A percentile compares a stretch with the other conserved stretches of the same genome.
Conservation (phyloP, 2,113 vertebrate genomes). For the Ictidomys tridecemlineatus region DNA sequence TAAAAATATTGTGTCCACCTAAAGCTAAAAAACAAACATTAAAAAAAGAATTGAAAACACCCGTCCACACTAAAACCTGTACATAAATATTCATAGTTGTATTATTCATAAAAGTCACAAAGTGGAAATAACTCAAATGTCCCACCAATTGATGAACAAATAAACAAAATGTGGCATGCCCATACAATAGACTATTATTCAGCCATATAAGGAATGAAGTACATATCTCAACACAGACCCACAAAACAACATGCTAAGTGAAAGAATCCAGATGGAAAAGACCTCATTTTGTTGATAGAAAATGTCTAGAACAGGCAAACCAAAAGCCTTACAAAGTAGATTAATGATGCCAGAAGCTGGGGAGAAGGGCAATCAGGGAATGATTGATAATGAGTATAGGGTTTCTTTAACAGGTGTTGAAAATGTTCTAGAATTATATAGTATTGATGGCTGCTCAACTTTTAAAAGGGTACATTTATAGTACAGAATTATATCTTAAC, state of each 20-base stretch:
- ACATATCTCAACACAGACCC: background rate
- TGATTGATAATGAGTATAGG: background rate
- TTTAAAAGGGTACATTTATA: background rate
- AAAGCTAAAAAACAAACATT: too few species aligned
- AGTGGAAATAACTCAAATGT: background rate
- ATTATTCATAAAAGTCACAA: background rate
- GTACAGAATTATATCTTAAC: background rate
- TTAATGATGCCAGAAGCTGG: background rate
- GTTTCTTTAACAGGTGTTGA: background rate
- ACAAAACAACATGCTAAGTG: background rate
- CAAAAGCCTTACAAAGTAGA: background rate
- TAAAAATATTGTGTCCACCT: too few species aligned
- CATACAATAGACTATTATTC: background rate
- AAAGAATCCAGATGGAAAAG: background rate
- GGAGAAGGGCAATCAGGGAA: background rate
- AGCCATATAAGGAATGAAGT: background rate
- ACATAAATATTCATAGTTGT: background rate
- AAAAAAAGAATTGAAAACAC: background rate
- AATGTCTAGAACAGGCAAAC: background rate
- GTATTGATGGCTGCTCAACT: background rate
- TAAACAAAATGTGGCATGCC: background rate
- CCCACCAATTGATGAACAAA: background rate
- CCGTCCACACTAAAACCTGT: background rate
- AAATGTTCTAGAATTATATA: background rate
- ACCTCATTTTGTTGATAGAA: background rate